Percentiles rank a stretch among this genome's conserved stretches.
Conservation (phyloP, 1,140 invertebrate genomes). For the Brachionus paranguensis region DNA sequence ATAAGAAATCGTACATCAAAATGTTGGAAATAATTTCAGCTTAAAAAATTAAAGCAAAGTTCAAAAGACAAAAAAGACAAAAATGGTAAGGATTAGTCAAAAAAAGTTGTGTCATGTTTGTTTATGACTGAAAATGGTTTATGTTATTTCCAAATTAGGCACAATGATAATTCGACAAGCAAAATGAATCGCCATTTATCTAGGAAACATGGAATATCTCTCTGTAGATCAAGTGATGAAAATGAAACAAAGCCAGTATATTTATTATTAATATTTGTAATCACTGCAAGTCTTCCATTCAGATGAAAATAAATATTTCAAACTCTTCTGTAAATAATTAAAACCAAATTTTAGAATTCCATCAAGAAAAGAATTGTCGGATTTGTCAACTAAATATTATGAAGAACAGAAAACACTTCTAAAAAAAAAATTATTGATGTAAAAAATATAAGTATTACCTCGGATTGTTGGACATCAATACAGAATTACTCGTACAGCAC, state of each 20-base stretch:
- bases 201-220: background rate
- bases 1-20: background rate
- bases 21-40: background rate
- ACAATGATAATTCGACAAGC: background rate
- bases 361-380: background rate
- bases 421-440: background rate
- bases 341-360: background rate
- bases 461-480: slow-evolving; percentile 23
- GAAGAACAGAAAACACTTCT: background rate
- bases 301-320: slow-evolving; percentile 6
- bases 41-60: background rate
- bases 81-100: background rate
- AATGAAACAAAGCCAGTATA: background rate
- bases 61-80: background rate
- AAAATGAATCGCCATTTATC: background rate
- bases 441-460: background rate
- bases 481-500: background rate
- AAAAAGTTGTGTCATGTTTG: background rate
- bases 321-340: background rate
- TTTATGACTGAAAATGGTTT: background rate
- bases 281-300: slow-evolving; percentile 6
- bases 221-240: background rate
- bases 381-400: background rate
- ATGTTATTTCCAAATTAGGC: background rate
- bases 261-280: background rate